Conservation (phyloP, 2,113 vertebrate species). For the Caranx melampygus region DNA sequence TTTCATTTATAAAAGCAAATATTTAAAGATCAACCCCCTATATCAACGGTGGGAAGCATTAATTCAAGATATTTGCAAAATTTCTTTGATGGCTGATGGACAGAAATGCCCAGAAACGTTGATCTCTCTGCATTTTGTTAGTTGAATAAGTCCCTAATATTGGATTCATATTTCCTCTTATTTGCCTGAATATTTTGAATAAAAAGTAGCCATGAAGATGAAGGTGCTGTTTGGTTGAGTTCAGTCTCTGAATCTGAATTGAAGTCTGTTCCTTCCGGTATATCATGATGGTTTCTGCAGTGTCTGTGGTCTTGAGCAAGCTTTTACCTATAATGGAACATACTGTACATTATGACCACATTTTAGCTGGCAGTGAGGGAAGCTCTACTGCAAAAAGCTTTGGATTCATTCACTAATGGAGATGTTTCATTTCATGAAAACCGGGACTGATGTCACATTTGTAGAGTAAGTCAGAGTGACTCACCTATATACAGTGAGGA, state of each 20-base stretch:
- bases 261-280: neutral
- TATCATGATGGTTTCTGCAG: neutral
- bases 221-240: neutral
- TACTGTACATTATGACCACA: neutral
- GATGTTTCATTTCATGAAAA: neutral
- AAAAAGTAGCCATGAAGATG: too few species aligned
- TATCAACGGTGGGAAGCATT: too few species aligned
- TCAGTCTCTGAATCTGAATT: neutral
- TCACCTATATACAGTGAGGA: constrained; percentile 97
- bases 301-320: neutral
- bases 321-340: neutral
- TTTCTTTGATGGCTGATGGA: too few species aligned
- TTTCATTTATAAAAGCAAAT: too few species aligned
- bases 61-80: too few species aligned
- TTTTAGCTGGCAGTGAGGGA: neutral
- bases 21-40: too few species aligned
- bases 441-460: neutral
- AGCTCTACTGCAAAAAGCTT: neutral
- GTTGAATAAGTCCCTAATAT: too few species aligned
- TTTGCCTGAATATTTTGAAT: too few species aligned
- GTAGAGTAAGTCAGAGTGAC: constrained; percentile 32
- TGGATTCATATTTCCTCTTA: too few species aligned
- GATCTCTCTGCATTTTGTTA: too few species aligned
- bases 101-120: too few species aligned
- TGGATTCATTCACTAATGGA: neutral